Evolutionary conservation across 2,888 invertebrate species (phyloP).

Genomic region (Drosophila niveifrons): DNA sequence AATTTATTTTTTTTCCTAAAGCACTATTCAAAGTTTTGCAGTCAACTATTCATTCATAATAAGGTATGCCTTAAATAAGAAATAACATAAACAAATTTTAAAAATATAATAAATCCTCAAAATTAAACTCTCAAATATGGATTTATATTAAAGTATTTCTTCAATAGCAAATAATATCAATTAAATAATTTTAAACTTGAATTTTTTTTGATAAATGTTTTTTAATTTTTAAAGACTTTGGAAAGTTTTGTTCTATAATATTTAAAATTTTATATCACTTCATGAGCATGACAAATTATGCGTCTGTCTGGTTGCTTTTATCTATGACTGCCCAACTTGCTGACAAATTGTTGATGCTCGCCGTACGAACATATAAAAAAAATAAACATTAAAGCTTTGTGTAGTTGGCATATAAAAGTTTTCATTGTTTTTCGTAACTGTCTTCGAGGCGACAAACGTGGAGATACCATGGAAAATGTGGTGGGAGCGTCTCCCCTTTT

Average conservation of each 20-base stretch:
- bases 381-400: constrained; percentile 44
- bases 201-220: too few species aligned
- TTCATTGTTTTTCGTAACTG: constrained; percentile 70
- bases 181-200: too few species aligned
- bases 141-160: background rate
- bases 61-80: too few species aligned
- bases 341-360: constrained; percentile 41
- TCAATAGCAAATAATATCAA: background rate
- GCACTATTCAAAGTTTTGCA: too few species aligned
- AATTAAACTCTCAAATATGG: background rate
- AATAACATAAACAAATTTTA: too few species aligned
- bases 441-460: constrained; percentile 57
- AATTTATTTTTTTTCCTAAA: too few species aligned
- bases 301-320: background rate
- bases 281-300: background rate
- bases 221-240: too few species aligned
- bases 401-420: constrained; percentile 73
- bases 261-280: background rate
- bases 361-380: constrained; percentile 1
- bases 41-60: too few species aligned
- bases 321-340: constrained; percentile 15
- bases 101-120: too few species aligned
- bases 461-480: constrained; percentile 11
- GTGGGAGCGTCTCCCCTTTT: constrained; percentile 14
- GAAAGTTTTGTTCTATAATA: too few species aligned